Percentiles rank a stretch among this genome's conserved stretches.
Evolutionary conservation across 2,797 vertebrate species (phyloP).

Genomic region (Pelobates cultripes): DNA sequence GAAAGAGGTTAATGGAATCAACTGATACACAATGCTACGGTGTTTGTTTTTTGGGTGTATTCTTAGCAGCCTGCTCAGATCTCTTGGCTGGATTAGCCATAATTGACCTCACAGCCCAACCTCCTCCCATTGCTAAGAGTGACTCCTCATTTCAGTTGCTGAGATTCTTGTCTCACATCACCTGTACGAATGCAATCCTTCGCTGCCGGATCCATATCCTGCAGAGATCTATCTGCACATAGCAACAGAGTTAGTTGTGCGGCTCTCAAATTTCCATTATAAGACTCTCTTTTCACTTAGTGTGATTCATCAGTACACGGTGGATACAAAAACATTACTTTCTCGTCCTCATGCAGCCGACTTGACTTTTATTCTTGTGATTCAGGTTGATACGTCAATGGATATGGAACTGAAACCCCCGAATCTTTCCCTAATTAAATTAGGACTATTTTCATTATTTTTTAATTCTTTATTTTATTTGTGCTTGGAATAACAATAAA

Average conservation of each 20-base stretch:
- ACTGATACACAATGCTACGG: no score
- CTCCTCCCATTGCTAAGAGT: background rate
- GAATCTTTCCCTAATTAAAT: no score
- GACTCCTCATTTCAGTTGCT: background rate
- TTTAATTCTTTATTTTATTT: no score
- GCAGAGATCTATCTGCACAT: slow-evolving; percentile 41
- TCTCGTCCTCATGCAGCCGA: no score
- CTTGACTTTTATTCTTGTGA: no score
- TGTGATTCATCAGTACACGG: background rate
- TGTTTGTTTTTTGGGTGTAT: slow-evolving; percentile 36
- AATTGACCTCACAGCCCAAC: background rate
- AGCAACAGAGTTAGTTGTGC: slow-evolving; percentile 31
- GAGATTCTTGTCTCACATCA: slow-evolving; percentile 23
- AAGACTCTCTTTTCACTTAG: background rate
- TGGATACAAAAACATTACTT: no score
- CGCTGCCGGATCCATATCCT: slow-evolving; percentile 25
- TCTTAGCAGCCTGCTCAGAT: background rate
- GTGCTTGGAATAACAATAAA: no score
- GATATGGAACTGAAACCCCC: no score
- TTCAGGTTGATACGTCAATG: no score
- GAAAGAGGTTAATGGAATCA: no score
- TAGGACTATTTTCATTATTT: no score
- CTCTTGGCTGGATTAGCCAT: slow-evolving; percentile 2
- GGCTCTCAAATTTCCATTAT: slow-evolving; percentile 22
- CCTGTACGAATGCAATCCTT: slow-evolving; percentile 28